A percentile compares a stretch with the other conserved stretches of the same genome.
Conservation (phyloP, 2,888 invertebrate species). For the Meghimatium bilineatum region DNA sequence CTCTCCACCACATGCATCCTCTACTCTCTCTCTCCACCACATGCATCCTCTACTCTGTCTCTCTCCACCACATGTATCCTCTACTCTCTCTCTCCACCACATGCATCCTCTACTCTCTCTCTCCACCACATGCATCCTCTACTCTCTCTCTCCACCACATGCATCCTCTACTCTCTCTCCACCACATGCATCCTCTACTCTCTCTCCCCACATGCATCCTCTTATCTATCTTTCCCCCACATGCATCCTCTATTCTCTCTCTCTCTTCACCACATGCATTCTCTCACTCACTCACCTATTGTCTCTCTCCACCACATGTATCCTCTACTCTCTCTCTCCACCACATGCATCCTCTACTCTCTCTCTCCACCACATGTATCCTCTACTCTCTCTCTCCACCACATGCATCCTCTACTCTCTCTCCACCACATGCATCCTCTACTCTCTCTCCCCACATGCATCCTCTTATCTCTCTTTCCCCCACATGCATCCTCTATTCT, state of each 20-base stretch:
- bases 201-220: slow-evolving; percentile 4
- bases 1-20: too few relatives aligned
- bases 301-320: slow-evolving; percentile 16
- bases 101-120: too few relatives aligned
- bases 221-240: slow-evolving; percentile 13
- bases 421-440: not conserved
- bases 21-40: too few relatives aligned
- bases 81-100: too few relatives aligned
- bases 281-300: slow-evolving; percentile 23
- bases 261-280: slow-evolving; percentile 14
- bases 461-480: slow-evolving; percentile 20
- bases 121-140: too few relatives aligned
- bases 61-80: too few relatives aligned
- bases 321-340: slow-evolving; percentile 19
- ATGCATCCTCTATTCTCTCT: slow-evolving; percentile 14
- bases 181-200: not conserved
- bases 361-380: not conserved
- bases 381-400: not conserved
- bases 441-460: not conserved
- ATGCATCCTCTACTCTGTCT: too few relatives aligned
- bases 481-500: not conserved
- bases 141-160: not conserved
- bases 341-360: not conserved
- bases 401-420: not conserved
- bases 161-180: slow-evolving; percentile 14